Conservation (phyloP, 2,797 vertebrate genomes). For the Leptatherina wallacei region DNA sequence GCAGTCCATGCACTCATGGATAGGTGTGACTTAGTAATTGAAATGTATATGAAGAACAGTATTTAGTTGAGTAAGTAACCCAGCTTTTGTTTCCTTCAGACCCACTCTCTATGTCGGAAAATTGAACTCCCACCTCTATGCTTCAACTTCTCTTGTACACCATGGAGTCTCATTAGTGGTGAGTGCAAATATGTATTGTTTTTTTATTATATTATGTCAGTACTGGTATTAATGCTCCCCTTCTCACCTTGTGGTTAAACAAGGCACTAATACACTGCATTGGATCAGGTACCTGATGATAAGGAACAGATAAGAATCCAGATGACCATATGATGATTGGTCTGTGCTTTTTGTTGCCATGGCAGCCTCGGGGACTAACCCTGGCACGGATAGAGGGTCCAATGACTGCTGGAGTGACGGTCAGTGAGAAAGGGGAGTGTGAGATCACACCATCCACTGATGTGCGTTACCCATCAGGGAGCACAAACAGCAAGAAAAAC, state of each 20-base stretch:
- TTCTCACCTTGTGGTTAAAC: not conserved
- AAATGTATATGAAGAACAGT: not conserved
- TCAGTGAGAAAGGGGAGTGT: slow-evolving; percentile 87
- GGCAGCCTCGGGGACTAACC: slow-evolving; percentile 91
- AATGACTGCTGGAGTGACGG: slow-evolving; percentile 89
- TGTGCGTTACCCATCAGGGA: slow-evolving; percentile 91
- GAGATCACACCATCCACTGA: slow-evolving; percentile 91
- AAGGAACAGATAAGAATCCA: not conserved
- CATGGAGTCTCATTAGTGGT: slow-evolving; percentile 92
- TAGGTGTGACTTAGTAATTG: not conserved
- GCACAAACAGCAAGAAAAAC: slow-evolving; percentile 84
- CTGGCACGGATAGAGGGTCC: slow-evolving; percentile 90
- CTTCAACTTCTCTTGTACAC: slow-evolving; percentile 91
- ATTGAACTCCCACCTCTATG: slow-evolving; percentile 90
- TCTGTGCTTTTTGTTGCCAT: slow-evolving; percentile 31
- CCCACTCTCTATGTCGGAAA: slow-evolving; percentile 95
- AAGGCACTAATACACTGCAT: not conserved
- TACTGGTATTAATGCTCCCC: no score
- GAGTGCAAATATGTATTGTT: slow-evolving; percentile 61
- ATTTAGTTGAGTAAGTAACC: slow-evolving; percentile 6
- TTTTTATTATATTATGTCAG: not conserved
- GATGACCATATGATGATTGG: not conserved
- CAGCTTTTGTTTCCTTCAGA: slow-evolving; percentile 69
- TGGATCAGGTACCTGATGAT: not conserved
- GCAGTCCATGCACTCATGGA: not conserved